Percentiles rank a stretch among this genome's conserved stretches.
Conservation (phyloP, 2,888 invertebrate species). For the Helicoverpa assulta region DNA sequence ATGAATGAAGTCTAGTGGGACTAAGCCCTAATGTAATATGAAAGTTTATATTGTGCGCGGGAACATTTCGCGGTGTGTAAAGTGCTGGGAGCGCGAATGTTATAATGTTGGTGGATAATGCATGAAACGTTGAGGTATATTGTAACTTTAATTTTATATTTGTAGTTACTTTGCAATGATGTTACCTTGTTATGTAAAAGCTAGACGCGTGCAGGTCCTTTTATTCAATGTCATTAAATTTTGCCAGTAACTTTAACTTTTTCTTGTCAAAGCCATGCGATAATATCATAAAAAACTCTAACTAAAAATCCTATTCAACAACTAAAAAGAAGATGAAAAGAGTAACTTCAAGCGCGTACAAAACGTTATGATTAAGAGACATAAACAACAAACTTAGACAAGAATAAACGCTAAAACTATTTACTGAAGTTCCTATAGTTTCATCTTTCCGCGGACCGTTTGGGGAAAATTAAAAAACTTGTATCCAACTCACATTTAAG, state of each 20-base stretch:
- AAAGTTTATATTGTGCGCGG: slow-evolving; percentile 43
- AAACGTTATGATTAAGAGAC: slow-evolving; percentile 46
- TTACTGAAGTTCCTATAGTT: slow-evolving; percentile 46
- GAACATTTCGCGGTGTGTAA: slow-evolving; percentile 14
- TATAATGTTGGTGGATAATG: slow-evolving; percentile 3
- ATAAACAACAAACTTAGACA: slow-evolving; percentile 52
- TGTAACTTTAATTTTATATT: background rate
- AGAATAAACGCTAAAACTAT: slow-evolving; percentile 49
- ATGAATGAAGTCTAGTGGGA: slow-evolving; percentile 41
- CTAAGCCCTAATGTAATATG: slow-evolving; percentile 50
- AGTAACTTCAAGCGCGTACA: slow-evolving; percentile 26
- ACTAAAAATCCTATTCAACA: slow-evolving; percentile 9
- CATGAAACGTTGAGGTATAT: background rate
- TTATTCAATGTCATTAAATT: background rate
- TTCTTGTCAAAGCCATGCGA: background rate
- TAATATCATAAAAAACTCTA: background rate
- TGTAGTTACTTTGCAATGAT: no score
- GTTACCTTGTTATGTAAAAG: no score
- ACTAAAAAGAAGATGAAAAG: slow-evolving; percentile 20
- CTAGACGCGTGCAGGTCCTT: no score
- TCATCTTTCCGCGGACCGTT: slow-evolving; percentile 46
- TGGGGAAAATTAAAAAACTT: slow-evolving; percentile 66
- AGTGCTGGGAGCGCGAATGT: slow-evolving; percentile 31
- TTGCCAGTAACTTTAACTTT: background rate
- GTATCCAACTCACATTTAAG: slow-evolving; percentile 58